These are phyloP conservation scores for Knipowitschia caucasica DNA, from an alignment of 2,797 vertebrate species.

Conservation along the genomic window DNA sequence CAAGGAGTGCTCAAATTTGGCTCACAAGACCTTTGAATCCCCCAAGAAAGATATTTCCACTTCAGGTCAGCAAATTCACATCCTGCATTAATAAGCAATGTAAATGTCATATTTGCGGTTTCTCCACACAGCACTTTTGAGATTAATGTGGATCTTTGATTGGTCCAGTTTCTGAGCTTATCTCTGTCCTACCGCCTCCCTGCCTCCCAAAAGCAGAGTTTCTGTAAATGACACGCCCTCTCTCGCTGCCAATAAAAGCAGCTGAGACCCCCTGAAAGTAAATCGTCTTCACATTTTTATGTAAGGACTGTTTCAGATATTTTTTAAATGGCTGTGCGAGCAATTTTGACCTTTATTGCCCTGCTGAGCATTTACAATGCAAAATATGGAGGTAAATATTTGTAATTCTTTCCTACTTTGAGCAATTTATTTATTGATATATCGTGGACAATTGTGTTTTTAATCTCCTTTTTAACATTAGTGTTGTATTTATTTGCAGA, in stretches of 20 bases:
- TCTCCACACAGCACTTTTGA: background rate
- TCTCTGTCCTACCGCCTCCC: conserved; percentile 1
- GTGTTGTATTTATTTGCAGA: too few species aligned
- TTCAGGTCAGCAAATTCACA: background rate
- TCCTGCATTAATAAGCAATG: background rate
- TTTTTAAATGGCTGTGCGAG: conserved; percentile 45
- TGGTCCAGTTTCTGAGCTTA: conserved; percentile 17
- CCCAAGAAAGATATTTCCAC: background rate
- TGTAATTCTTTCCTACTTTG: background rate
- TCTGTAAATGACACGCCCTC: conserved; percentile 34
- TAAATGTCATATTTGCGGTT: background rate
- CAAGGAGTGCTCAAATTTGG: too few species aligned
- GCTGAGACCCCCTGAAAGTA: background rate
- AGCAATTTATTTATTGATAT: too few species aligned
- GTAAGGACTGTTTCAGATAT: background rate
- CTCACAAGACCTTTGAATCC: too few species aligned
- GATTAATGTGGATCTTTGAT: background rate
- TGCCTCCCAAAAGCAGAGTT: conserved; percentile 4
- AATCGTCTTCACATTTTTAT: conserved; percentile 1
- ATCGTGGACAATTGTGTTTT: background rate
- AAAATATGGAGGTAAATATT: conserved; percentile 53
- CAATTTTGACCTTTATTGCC: conserved; percentile 39
- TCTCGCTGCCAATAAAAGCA: conserved; percentile 31
- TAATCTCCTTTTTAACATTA: too few species aligned
- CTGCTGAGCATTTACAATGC: conserved; percentile 33